These are phyloP conservation scores for Drosophila hamatofila DNA, from an alignment of 2,888 invertebrate species.

Conservation along the genomic window DNA sequence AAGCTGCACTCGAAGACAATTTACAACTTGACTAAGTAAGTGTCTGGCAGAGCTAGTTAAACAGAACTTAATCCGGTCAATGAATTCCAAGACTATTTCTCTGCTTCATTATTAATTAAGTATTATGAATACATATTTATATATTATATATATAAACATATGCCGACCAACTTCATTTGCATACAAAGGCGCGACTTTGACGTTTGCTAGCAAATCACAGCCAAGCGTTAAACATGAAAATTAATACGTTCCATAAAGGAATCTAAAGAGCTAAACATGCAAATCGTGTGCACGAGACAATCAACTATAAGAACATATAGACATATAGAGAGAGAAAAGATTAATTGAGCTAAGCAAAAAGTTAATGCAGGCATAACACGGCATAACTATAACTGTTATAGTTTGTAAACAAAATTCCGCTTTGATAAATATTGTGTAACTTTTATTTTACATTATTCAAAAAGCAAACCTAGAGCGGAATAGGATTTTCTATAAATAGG, in stretches of 20 bases:
- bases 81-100: conserved; percentile 15
- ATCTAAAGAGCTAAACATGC: conserved; percentile 62
- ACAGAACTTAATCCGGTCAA: conserved; percentile 31
- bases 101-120: background rate
- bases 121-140: conserved; percentile 18
- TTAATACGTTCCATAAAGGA: conserved; percentile 52
- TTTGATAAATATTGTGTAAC: conserved; percentile 1
- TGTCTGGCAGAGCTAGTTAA: conserved; percentile 9
- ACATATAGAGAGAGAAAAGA: conserved; percentile 21
- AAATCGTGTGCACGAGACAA: conserved; percentile 57
- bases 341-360: conserved; percentile 42
- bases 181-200: conserved; percentile 64
- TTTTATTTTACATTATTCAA: background rate
- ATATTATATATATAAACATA: conserved; percentile 11
- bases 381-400: background rate
- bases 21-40: conserved; percentile 5
- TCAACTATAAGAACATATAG: conserved; percentile 22
- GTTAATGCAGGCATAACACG: background rate
- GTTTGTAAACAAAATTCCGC: background rate
- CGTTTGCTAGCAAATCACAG: conserved; percentile 33
- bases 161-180: conserved; percentile 47
- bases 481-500: background rate
- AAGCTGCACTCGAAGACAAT: conserved; percentile 16
- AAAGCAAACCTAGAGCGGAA: background rate
- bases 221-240: conserved; percentile 59